phyloP scores from a whole-genome alignment of 2,113 vertebrate genomes.

The Thalassoma bifasciatum region DNA sequence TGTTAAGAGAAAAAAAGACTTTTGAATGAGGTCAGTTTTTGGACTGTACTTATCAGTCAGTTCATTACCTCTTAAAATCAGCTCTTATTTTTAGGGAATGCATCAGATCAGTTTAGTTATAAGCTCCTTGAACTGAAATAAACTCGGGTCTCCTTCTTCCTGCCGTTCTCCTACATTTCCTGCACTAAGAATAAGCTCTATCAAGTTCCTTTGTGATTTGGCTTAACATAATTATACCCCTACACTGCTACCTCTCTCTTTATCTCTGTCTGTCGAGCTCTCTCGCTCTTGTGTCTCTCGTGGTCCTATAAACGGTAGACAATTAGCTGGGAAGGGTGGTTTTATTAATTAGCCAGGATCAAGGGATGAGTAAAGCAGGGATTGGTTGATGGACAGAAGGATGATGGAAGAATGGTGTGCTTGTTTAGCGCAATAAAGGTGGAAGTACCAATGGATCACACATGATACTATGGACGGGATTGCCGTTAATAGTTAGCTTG shows the following conservation, averaged over 20 bases:
- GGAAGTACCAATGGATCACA: neutral
- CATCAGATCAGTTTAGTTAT: neutral
- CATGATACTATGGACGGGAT: neutral
- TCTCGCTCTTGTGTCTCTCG: constrained; percentile 54
- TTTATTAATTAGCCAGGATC: constrained; percentile 79
- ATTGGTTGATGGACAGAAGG: constrained; percentile 18
- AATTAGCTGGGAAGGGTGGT: constrained; percentile 77
- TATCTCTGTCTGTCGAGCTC: constrained; percentile 25
- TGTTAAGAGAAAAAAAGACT: too few species aligned
- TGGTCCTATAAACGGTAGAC: constrained; percentile 77
- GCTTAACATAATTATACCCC: constrained; percentile 76
- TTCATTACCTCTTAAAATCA: neutral
- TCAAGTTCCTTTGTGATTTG: constrained; percentile 78
- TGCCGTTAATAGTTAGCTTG: too few species aligned
- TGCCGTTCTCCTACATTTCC: constrained; percentile 31
- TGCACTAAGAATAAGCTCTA: constrained; percentile 73
- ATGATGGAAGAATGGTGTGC: neutral
- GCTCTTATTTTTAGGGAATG: neutral
- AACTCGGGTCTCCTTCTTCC: constrained; percentile 11
- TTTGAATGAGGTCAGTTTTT: neutral
- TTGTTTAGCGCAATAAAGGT: neutral
- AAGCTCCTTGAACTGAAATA: constrained; percentile 45
- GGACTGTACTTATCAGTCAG: neutral
- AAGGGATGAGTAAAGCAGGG: constrained; percentile 52
- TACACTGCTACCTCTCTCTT: constrained; percentile 18